Base-by-base conservation (phyloP, 2,888 invertebrate genomes). In the Andricus curvator region DNA sequence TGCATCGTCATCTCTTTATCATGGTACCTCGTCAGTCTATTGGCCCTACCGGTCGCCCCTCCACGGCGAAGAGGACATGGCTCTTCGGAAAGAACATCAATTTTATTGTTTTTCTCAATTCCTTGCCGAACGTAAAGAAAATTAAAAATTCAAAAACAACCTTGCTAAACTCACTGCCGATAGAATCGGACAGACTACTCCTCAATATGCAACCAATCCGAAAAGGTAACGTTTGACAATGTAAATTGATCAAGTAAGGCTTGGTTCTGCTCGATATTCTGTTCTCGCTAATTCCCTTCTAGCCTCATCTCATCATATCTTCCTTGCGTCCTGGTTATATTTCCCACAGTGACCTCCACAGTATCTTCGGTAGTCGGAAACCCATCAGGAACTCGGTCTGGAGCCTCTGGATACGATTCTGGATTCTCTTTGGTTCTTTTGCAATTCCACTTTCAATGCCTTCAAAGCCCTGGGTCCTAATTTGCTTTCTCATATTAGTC, bases 41-140 rank as follows among this genome's bases (percentile, higher is more conserved):
- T 89, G 91, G 91, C 92, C 91, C 91, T 92, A 92, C 88, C 92
- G 91, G 89, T 87, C 90, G 88, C 90, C 91, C 92, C 91, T 93
- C 93, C 93, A 90, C 91, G 92, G 92, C 89, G 92, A 93, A 93
- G 93, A 93, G 93, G 93, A 92, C 90, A 90, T 88, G 91, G 89
- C 93, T 93, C 93, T 93, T 93, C 93, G 93, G 92, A 93, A 93
- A 93, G 92, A 93, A 93, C 92, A 93, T 92, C 91, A 90, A 92
- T 89, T 91, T 90, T 91, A 88, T 90, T 87, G 85, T 88, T 83
- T 80, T 85, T 85, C 81, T 78, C 82, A 65, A 67, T 88, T 85
- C 85, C 86, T 89, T 88, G 86, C 86, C 88, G 86, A 87, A 87
- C 86, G 88, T 88, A 86, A 86, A 86, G 81, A 86, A 86, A 87